phyloP scores from a whole-genome alignment of 2,113 vertebrate species.

The Colossoma macropomum region DNA sequence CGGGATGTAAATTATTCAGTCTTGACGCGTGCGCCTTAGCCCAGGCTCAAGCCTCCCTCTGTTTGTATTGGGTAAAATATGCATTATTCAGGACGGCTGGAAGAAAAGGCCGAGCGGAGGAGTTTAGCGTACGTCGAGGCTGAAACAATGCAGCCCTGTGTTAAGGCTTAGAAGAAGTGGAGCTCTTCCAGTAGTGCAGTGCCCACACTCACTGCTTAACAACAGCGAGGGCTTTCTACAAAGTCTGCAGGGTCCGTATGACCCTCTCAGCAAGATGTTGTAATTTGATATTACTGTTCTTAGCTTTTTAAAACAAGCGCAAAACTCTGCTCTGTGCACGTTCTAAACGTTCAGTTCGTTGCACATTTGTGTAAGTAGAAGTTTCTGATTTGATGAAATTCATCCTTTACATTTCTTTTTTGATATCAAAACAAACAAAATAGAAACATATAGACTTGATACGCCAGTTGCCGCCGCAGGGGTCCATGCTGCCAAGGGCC shows the following conservation, averaged over 20 bases:
- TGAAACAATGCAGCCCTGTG: background rate
- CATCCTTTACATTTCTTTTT: too few relatives aligned
- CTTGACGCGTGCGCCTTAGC: background rate
- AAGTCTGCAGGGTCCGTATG: background rate
- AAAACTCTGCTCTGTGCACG: too few relatives aligned
- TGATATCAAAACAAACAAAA: too few relatives aligned
- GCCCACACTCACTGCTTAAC: background rate
- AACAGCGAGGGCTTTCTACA: background rate
- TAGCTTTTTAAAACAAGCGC: too few relatives aligned
- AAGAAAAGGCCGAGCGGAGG: background rate
- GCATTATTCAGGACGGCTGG: slow-evolving; percentile 42
- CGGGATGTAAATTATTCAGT: slow-evolving; percentile 42
- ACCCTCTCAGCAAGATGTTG: background rate
- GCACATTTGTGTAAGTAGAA: too few relatives aligned
- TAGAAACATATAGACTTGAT: too few relatives aligned
- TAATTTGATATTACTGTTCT: background rate
- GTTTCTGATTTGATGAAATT: too few relatives aligned
- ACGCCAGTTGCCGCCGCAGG: too few relatives aligned
- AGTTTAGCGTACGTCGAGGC: background rate
- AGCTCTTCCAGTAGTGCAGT: background rate
- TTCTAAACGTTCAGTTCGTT: too few relatives aligned
- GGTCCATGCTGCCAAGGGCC: too few relatives aligned
- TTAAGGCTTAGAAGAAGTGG: background rate
- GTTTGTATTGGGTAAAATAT: slow-evolving; percentile 19
- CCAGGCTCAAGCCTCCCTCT: slow-evolving; percentile 1